Percentiles rank a stretch among this genome's conserved stretches.
phyloP scores from a whole-genome alignment of 1,140 invertebrate species.

The Drosophila ambigua region DNA sequence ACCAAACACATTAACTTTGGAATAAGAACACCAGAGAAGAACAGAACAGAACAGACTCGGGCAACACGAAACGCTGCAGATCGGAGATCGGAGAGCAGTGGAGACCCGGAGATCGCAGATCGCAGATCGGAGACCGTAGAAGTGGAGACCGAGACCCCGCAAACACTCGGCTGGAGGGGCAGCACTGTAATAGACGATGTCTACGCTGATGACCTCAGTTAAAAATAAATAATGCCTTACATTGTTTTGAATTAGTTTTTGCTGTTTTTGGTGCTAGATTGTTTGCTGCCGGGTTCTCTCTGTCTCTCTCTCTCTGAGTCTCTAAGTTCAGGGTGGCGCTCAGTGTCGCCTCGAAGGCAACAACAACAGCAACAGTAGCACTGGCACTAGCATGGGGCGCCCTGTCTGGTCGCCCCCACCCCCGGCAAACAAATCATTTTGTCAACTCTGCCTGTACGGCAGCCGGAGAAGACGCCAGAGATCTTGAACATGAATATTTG shows the following conservation, averaged over 20 bases:
- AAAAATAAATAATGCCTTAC: constrained; percentile 82
- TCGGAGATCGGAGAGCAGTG: constrained; percentile 4
- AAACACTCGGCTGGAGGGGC: constrained; percentile 9
- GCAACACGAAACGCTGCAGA: not conserved
- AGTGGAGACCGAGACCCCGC: not conserved
- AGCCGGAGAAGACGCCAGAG: constrained; percentile 33
- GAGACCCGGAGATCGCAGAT: constrained; percentile 19
- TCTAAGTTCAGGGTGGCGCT: constrained; percentile 78
- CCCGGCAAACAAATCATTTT: constrained; percentile 70
- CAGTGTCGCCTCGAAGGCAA: constrained; percentile 38
- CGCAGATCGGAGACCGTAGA: constrained; percentile 1
- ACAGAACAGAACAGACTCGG: constrained; percentile 13
- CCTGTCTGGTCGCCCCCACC: not conserved
- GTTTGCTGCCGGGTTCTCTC: constrained; percentile 31
- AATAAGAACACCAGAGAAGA: constrained; percentile 57
- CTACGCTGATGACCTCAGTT: constrained; percentile 75
- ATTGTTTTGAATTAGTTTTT: constrained; percentile 75
- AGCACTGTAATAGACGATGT: constrained; percentile 54
- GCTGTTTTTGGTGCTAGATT: constrained; percentile 66
- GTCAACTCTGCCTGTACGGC: constrained; percentile 57
- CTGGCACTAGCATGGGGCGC: constrained; percentile 26
- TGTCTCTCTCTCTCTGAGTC: constrained; percentile 12
- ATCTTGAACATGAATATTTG: constrained; percentile 52
- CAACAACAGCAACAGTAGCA: constrained; percentile 5
- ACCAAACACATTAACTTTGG: constrained; percentile 56